Base-by-base conservation (phyloP, 2,888 invertebrate species). In the Drosophila macrospina region DNA sequence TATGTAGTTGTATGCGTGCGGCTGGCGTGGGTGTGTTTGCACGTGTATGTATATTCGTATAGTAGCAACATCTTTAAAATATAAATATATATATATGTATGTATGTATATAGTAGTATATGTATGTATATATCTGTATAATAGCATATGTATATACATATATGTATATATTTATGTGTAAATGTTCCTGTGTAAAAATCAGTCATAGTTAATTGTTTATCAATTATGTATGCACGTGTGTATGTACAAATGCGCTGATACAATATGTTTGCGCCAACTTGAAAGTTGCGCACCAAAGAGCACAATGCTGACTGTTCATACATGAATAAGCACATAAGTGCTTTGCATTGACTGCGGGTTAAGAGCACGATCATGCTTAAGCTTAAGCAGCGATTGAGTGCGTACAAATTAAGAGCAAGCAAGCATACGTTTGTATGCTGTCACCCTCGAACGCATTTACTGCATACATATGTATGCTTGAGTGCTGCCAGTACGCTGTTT, bases 171-270 rank as follows among this genome's bases (percentile, higher is more conserved):
- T 64, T 69, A 72, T 88, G 81, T 80, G 83, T 84, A 82, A 74
- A 83, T 86, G 74, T 83, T 86, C 66, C 78, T 75, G 80, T 87
- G 85, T 89, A 86, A 85, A 87, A 88, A 89, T 88, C 87, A 88
- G 87, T 88, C 87, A 86, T 84, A 88, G 89, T 88, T 78, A 83
- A 81, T 87, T 85, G 81, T 82, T 83, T 73, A 73, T 86, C 70
- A 69, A 61, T 76, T 63, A 69, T 65, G 59, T 59, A 41, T 51
- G 47, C 50, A 63, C 34, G 32, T 69, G 41, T 42, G 57, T 48
- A 24, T 24, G 24, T 11, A n/a, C 1, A 20, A 2, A 13, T 36
- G 24, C 28, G 39, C 28, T 2, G 20, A 20, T 20, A 20, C 20
- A 20, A 20, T 20, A 20, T 20, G 20, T 20, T 24, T 36, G 11